Conservation (phyloP, 2,888 invertebrate species). For the Lordiphosa andalusiaca region DNA sequence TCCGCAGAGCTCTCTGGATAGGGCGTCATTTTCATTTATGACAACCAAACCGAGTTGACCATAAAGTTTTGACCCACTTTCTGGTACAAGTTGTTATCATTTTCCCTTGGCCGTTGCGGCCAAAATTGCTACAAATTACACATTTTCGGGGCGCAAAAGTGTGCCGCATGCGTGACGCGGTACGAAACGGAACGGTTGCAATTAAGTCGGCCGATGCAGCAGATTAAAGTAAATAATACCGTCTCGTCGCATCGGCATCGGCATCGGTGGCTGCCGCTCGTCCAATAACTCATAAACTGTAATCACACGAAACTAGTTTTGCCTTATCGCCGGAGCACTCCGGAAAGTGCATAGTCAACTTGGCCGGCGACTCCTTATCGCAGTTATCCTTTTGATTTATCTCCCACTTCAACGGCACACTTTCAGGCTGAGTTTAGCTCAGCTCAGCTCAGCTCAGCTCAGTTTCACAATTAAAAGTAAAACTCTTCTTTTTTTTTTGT, state of each 20-base stretch:
- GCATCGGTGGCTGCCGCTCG: constrained; percentile 1
- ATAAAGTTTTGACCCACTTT: constrained; percentile 72
- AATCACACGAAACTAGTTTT: constrained; percentile 70
- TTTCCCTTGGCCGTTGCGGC: constrained; percentile 19
- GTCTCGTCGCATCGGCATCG: constrained; percentile 3
- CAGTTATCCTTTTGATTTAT: constrained; percentile 72
- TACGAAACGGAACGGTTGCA: constrained; percentile 45
- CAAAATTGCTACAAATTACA: constrained; percentile 73
- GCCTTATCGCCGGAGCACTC: constrained; percentile 48
- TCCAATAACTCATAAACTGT: constrained; percentile 69
- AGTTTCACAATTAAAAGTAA: constrained; percentile 1
- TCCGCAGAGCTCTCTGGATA: not conserved
- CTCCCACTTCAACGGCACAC: constrained; percentile 52
- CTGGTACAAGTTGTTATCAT: constrained; percentile 27
- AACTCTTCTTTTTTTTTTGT: too few relatives aligned
- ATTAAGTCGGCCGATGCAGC: constrained; percentile 67
- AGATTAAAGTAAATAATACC: constrained; percentile 75
- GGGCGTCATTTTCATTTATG: constrained; percentile 58
- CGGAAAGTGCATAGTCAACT: constrained; percentile 1
- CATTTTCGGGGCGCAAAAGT: constrained; percentile 70
- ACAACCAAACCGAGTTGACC: constrained; percentile 43
- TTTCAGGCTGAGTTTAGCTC: too few relatives aligned
- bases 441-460: too few relatives aligned
- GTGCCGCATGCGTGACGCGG: constrained; percentile 62
- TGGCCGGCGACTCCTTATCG: constrained; percentile 46